Base-by-base conservation (phyloP, 2,113 vertebrate species). In the Leucosticte australis region DNA sequence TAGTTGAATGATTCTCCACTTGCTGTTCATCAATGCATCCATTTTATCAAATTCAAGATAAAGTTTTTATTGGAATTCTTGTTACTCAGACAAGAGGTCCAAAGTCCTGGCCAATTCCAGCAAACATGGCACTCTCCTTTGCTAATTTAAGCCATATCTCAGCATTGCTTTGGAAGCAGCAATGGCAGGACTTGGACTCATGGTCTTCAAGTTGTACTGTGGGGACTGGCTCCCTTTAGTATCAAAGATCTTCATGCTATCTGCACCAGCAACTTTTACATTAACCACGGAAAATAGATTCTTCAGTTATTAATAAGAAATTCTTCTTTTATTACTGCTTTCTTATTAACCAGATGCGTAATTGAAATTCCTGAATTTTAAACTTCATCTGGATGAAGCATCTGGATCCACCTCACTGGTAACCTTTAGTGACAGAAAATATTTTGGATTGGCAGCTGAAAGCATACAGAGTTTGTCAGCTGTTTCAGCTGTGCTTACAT, bases 281-380 rank as follows among this genome's bases (percentile, higher is more conserved):
- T 67, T 67, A 94, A 77, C 20, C 52, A 49, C 78, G 39, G 17
- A 65, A 87, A 93, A 78, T 39, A 19, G 1, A 28, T 46, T 71
- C 5, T 82, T 68, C 84, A 30, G 69, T 69, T 78, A 63, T 87
- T 70, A 81, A 82, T 71, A 59, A 42, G 35, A 95, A 91, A 87
- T 59, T 57, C 20, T 73, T 50, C 10, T 67, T 93, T 93, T 87
- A 85, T 87, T 75, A 22, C 62, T 46, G 37, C 31, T 64, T 85
- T 83, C 39, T 71, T 35, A 69, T 42, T 84, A 75, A 62, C 27
- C 39, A 90, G 57, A 76, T 60, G 24, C 64, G 49, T 52, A 63
- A 79, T 68, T 85, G 62, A 94, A 92, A 90, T 83, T 83, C 67
- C 44, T 83, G 75, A 71, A 68, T 71, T 92, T 90, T 92, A 73